These are phyloP conservation scores for Platycheirus albimanus DNA, from an alignment of 2,888 invertebrate species.

Conservation along the genomic window DNA sequence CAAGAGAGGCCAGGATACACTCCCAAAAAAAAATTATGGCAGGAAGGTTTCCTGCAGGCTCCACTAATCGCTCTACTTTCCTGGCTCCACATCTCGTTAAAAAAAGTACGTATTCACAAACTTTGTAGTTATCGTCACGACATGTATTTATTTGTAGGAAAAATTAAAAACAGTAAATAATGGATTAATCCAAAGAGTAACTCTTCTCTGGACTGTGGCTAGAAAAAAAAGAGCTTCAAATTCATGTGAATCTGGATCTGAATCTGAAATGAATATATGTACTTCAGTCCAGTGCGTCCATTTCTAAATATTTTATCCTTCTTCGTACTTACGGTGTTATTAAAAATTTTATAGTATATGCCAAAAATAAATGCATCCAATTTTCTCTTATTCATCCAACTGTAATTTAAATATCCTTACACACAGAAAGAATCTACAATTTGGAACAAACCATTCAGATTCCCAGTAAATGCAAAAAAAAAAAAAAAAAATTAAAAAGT, in stretches of 20 bases:
- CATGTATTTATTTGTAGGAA: no score
- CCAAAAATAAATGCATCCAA: neutral
- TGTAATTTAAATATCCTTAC: conserved; percentile 6
- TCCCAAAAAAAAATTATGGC: no score
- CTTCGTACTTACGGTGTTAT: conserved; percentile 13
- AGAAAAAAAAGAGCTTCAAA: no score
- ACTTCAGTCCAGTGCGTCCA: neutral
- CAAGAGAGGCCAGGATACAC: no score
- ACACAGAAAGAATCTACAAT: neutral
- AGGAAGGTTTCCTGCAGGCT: no score
- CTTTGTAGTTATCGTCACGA: no score
- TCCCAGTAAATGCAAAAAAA: neutral
- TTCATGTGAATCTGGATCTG: neutral
- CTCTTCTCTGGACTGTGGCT: no score
- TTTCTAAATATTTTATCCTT: conserved; percentile 15
- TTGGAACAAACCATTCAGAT: conserved; percentile 23
- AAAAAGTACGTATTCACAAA: no score
- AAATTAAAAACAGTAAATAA: no score
- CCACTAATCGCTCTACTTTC: no score
- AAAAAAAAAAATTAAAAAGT: neutral
- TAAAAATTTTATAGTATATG: neutral
- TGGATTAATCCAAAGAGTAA: no score
- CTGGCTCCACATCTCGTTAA: no score
- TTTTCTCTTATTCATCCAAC: neutral
- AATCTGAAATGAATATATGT: conserved; percentile 1